Percentiles rank a stretch among this genome's conserved stretches.
phyloP scores from a whole-genome alignment of 1,140 invertebrate species.

The Drosophila pandora region DNA sequence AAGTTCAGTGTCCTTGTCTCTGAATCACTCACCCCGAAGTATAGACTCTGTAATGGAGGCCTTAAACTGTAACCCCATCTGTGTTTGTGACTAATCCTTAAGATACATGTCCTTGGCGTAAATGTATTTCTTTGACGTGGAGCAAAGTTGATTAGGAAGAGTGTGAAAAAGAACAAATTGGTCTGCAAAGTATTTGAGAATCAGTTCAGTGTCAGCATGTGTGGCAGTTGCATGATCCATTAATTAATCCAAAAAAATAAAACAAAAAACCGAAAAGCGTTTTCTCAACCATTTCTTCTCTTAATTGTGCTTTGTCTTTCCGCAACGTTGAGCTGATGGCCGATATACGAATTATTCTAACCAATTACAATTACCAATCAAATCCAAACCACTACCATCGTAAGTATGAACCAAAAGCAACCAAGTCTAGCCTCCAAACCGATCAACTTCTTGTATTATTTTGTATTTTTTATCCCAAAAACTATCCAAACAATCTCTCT shows the following conservation, averaged over 20 bases:
- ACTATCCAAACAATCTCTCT: slow-evolving; percentile 38
- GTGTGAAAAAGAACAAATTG: slow-evolving; percentile 41
- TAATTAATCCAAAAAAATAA: slow-evolving; percentile 10
- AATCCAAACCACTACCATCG: slow-evolving; percentile 69
- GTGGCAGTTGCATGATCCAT: slow-evolving; percentile 15
- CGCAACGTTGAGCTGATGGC: slow-evolving; percentile 84
- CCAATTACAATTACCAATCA: slow-evolving; percentile 77
- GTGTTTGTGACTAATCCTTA: slow-evolving; percentile 64
- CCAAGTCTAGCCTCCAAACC: slow-evolving; percentile 14
- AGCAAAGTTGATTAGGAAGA: slow-evolving; percentile 73
- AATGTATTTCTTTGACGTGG: slow-evolving; percentile 62
- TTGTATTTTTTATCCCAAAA: slow-evolving; percentile 30
- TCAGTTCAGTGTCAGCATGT: slow-evolving; percentile 59
- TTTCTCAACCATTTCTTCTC: slow-evolving; percentile 79
- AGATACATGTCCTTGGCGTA: slow-evolving; percentile 41
- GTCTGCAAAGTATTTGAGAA: slow-evolving; percentile 17
- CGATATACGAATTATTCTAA: slow-evolving; percentile 72
- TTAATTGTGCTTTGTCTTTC: slow-evolving; percentile 84
- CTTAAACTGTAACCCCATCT: slow-evolving; percentile 11
- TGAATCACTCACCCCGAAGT: too few species aligned
- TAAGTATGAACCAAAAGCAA: slow-evolving; percentile 67
- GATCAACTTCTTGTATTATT: slow-evolving; percentile 23
- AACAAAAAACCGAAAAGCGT: slow-evolving; percentile 41
- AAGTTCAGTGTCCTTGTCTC: background rate
- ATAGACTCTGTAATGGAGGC: background rate